Base-by-base conservation (phyloP, 1,140 invertebrate genomes). In the Aphaenogaster floridana region DNA sequence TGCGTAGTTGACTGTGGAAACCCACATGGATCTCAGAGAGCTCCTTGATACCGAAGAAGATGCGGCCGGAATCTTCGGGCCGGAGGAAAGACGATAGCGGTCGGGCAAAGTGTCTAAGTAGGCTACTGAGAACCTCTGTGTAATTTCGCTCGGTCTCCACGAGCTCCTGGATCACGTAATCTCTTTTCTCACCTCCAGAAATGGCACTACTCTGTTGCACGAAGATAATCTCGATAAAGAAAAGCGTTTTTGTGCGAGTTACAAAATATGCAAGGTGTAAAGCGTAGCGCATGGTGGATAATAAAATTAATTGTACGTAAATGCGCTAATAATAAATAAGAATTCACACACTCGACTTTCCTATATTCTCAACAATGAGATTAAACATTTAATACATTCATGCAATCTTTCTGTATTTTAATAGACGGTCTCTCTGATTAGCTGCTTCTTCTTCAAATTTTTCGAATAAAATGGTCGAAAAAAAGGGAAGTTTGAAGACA, bases 131-230 rank as follows among this genome's bases (percentile, higher is more conserved):
- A 54, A 99, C 99, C 91, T 99, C 98, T 28, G 99, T 97, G 94
- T 99, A 99, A 95, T 99, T 99, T 87, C 97, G 98, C 95, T 99
- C 99, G 0, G 99, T 99, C 95, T 99, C 99, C 15, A 99, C 96
- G 5, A 99, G 96, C 95, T 99, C 99, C 92, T 98, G 97, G 87
- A 99, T 98, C 71, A 99, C 99, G 94, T 99, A 99, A 95, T 99
- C 99, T 84, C 99, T 96, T 95, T 99, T 99, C 94, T 98, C 98
- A 85, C 97, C 96, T 88, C 97, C 97, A 87, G 96, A 91, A 52
- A 92, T 91, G 52, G 83, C 74, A 68, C 89, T 92, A 48, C 83
- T 92, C 93, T 93, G 63, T 89, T 85, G 42, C 34, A 66, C 11
- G 42, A 13, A 80, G 9, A 64, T 74, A 28, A 48, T 57, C 34